Evolutionary conservation across 2,888 invertebrate species (phyloP), one percentile per base, ranked within the genome.

Genomic region (Rhagium mordax): DNA sequence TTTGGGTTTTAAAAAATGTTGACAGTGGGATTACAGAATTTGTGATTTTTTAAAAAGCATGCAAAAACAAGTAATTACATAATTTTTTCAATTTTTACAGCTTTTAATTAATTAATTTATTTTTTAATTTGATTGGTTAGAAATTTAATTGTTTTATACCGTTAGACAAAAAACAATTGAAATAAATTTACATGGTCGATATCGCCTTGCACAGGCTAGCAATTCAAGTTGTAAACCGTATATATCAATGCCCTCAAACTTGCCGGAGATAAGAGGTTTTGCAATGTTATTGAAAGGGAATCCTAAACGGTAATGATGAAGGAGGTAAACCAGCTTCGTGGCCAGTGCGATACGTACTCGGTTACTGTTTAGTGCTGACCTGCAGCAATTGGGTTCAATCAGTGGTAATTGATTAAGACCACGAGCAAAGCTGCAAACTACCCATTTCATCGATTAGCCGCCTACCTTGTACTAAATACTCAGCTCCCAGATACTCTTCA

Each of bases 371-470:
- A 79, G 72, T 75, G 76, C 74, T 81, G 84, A 85, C 85, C 86
- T 81, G 81, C 78, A 84, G 85, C 86, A 86, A 87, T 86, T 86
- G 85, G 84, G 85, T 86, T 86, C 86, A 86, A 87, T 87, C 86
- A 87, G 84, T 81, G 85, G 84, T 87, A 86, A 87, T 87, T 86
- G 87, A 86, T 85, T 83, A 86, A 85, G 84, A 86, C 86, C 87
- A 82, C 87, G 82, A 76, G 79, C 80, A 81, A 77, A 77, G 79
- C 82, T 82, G 81, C 82, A 81, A 83, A 81, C 83, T 84, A 80
- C 76, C 82, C 81, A 83, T 84, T 85, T 84, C 81, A 85, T 85
- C 84, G 85, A 78, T 78, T 76, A 73, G 75, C 67, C 53, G 62
- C 59, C 57, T 33, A 65, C 78, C 78, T 80, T 79, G 77, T 74